Evolutionary conservation across 2,797 vertebrate species (phyloP), one percentile per base, ranked within the genome.

Genomic region (Syndactyla subalaris): DNA sequence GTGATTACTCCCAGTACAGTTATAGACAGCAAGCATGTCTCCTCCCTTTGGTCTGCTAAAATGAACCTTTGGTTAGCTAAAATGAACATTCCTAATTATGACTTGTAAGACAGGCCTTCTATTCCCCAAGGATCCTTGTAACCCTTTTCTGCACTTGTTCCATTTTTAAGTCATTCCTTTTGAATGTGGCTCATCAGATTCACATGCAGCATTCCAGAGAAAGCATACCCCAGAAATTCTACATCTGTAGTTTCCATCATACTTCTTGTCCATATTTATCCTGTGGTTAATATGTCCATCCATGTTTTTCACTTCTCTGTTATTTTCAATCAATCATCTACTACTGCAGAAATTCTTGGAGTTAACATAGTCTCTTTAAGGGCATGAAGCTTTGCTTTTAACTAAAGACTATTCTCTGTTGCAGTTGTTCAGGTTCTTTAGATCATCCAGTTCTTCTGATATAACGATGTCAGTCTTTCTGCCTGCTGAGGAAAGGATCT

Each of bases 141-240:
- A 79, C 74, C 80, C 77, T 93, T 89, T 93, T 87, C 67, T 90
- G 48, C 19, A 59, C 63, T 88, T 18, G 0, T 85, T 95, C 90
- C 26, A 43, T 90, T 93, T 96, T 93, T 87, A 92, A 95, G 96
- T 93, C 34, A 82, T 95, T 95, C 74, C 74, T 95, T 97, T 90
- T 96, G 93, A 95, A 92, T 0, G 1, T 76, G 52, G 29, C 59
- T 95, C 72, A 84, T 78, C 83, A 89, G 81, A 93, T 82, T 90
- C 84, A 38, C 52, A 73, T 67, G 48, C 38, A 86, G 48, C 39
- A 52, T 92, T 94, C 76, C 62, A 73, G 80, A 55, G 52, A n/a
- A 96, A 75, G 21, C 2, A 0, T 49, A 52, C 70, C 45, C 48
- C 48, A 76, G 36, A 63, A 66, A 73, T 8, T 78, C 61, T 75